Base-by-base conservation (phyloP, 2,888 invertebrate genomes). In the Allygus modestus region DNA sequence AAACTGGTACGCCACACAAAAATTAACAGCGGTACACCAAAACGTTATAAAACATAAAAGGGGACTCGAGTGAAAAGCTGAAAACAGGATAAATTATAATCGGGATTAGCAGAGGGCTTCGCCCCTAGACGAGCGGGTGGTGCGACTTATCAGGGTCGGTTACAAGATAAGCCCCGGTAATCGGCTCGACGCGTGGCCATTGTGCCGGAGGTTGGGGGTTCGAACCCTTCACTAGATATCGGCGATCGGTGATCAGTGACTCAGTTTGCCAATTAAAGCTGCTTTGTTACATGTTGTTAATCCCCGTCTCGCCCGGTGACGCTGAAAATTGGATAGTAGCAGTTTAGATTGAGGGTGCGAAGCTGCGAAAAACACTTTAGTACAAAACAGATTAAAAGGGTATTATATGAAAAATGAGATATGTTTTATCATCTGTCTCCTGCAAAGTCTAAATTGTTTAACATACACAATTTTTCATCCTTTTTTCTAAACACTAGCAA, bases 91-190 rank as follows among this genome's bases (percentile, higher is more conserved):
- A 51, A 46, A 46, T 79, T 31, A 58, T 58, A 79, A 58, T 17
- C 58, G 31, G 79, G 58, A 79, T 79, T 79, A 58, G n/a, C 43
- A 23, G 23, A 20, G 46, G 17, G 41, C 17, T 9, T n/a, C n/a
- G 33, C 26, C n/a, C n/a, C 26, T 26, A n/a, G n/a, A 15, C 33
- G 46, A 11, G 12, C 0, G 5, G 51, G 51, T 1, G 51, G 31
- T 41, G 71, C 1, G 71, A 71, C 33, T 71, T 31, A 33, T 71
- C 71, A 77, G 77, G 79, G 79, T 51, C 33, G 79, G 54, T 79
- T 79, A 79, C 79, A 79, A 51, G 79, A 79, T 79, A 79, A 79
- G 79, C 79, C 58, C 9, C 7, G 31, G 51, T 79, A 79, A 79
- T 79, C 54, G 31, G 33, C 37, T 54, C 20, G 51, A 33, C 79